Conservation (phyloP, 2,888 invertebrate species). For the Diaphora mendica region DNA sequence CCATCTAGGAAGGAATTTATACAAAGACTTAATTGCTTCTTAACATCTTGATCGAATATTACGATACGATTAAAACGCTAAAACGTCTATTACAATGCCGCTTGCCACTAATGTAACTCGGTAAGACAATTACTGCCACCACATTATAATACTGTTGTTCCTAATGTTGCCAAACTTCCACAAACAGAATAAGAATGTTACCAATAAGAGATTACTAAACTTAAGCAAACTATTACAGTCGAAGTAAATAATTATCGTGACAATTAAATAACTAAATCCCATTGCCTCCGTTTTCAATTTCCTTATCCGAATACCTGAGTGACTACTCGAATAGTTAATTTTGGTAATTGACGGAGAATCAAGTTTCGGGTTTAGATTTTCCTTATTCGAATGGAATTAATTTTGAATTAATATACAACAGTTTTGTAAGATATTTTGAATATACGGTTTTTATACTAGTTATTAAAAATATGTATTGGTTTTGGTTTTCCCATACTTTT, state of each 20-base stretch:
- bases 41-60: no score
- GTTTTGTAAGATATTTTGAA: not conserved
- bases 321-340: conserved; percentile 16
- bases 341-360: conserved; percentile 14
- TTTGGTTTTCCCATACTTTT: not conserved
- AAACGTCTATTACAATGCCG: not conserved
- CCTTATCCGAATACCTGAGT: conserved; percentile 2
- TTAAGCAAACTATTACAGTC: conserved; percentile 12
- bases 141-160: not conserved
- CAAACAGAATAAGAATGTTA: not conserved
- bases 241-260: conserved; percentile 9
- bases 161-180: not conserved
- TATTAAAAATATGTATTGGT: not conserved
- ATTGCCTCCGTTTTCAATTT: conserved; percentile 7
- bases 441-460: not conserved
- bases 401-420: conserved; percentile 9
- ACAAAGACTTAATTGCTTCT: not conserved
- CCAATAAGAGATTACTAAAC: conserved; percentile 6
- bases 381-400: conserved; percentile 11
- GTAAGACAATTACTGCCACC: not conserved
- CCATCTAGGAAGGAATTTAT: not conserved
- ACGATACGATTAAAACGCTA: not conserved
- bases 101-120: not conserved
- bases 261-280: conserved; percentile 7
- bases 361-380: conserved; percentile 13